These are phyloP conservation scores for Augochlora pura DNA, from an alignment of 1,140 invertebrate species.

Conservation along the genomic window DNA sequence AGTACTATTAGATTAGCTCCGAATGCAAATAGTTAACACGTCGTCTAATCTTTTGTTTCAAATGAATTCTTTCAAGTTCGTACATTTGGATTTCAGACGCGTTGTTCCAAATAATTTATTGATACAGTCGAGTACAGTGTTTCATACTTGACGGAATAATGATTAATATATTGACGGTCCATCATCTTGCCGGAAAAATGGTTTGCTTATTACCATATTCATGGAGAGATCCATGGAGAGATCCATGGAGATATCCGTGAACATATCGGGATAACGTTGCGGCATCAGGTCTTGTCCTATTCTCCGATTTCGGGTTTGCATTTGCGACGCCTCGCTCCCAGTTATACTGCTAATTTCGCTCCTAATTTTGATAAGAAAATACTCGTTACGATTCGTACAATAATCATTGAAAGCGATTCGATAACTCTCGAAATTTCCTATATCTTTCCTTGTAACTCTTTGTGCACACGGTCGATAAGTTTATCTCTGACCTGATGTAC, in stretches of 20 bases:
- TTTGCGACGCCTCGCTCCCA: conserved; percentile 27
- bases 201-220: conserved; percentile 58
- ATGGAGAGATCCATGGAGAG: no score
- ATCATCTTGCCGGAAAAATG: conserved; percentile 65
- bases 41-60: no score
- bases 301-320: conserved; percentile 44
- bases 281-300: conserved; percentile 46
- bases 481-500: no score
- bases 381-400: background rate
- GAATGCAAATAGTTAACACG: no score
- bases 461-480: no score
- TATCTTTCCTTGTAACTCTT: no score
- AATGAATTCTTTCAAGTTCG: no score
- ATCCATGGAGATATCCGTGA: background rate
- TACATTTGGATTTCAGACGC: no score
- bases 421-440: no score
- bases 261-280: conserved; percentile 51
- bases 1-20: no score
- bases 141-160: background rate
- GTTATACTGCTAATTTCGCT: conserved; percentile 52
- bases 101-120: background rate
- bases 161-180: conserved; percentile 70
- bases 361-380: conserved; percentile 44
- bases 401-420: no score
- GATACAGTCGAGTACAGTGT: background rate